phyloP scores from a whole-genome alignment of 2,888 invertebrate species.

The Zygogramma bicolorata region DNA sequence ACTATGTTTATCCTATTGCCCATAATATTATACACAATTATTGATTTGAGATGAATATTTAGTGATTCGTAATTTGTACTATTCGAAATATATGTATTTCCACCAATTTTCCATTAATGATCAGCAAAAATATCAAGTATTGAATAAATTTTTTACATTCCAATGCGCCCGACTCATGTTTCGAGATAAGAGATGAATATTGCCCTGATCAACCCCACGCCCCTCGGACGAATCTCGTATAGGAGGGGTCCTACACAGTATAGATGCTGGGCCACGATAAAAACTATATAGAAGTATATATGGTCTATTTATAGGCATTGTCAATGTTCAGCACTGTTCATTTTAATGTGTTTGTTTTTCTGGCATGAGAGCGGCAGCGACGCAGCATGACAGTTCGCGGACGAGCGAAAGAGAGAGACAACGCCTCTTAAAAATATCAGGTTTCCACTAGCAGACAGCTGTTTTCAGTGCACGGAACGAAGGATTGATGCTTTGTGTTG shows the following conservation, averaged over 20 bases:
- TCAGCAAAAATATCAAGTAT: too few species aligned
- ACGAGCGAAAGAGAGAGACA: slow-evolving; percentile 52
- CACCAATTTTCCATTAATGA: too few species aligned
- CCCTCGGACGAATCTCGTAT: slow-evolving; percentile 31
- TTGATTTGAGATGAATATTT: too few species aligned
- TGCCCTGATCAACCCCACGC: slow-evolving; percentile 38
- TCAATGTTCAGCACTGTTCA: slow-evolving; percentile 68
- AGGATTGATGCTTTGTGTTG: slow-evolving; percentile 52
- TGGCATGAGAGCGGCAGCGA: slow-evolving; percentile 60
- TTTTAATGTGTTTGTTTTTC: slow-evolving; percentile 69
- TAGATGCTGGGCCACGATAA: slow-evolving; percentile 54
- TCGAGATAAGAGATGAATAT: neutral
- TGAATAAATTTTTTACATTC: too few species aligned
- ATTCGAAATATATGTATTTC: too few species aligned
- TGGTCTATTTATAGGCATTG: slow-evolving; percentile 69
- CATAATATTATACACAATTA: too few species aligned
- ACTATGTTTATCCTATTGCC: too few species aligned
- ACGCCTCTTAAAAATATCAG: slow-evolving; percentile 68
- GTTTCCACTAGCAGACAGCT: slow-evolving; percentile 67
- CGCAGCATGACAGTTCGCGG: slow-evolving; percentile 38
- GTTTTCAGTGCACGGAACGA: slow-evolving; percentile 65
- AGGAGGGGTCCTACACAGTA: slow-evolving; percentile 49
- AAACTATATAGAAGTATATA: slow-evolving; percentile 65
- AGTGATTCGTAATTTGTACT: too few species aligned
- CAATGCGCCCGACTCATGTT: too few species aligned